A percentile compares a stretch with the other conserved stretches of the same genome.
Conservation (phyloP, 1,140 invertebrate genomes). For the Apis mellifera region Amel_HAv3.1 CM009931.2:7595001-7595500, state of each 20-base stretch:
- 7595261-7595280: neutral
- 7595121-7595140: no score
- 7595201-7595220: no score
- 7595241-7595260: no score
- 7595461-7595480: conserved; percentile 44
- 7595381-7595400: conserved; percentile 64
- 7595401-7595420: conserved; percentile 46
- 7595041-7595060: neutral
- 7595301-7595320: neutral
- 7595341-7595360: conserved; percentile 37
- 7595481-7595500: conserved; percentile 54
- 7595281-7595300: neutral
- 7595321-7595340: conserved; percentile 19
- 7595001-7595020: neutral
- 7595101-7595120: no score
- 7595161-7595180: no score
- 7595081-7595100: no score
- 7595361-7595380: conserved; percentile 62
- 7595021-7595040: neutral
- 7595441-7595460: conserved; percentile 59
- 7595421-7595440: conserved; percentile 56
- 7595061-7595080: no score
- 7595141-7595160: no score
- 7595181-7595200: no score
- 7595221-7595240: conserved; percentile 20